Evolutionary conservation across 1,140 invertebrate genomes (phyloP).

Genomic region (Trinorchestia longiramus): DNA sequence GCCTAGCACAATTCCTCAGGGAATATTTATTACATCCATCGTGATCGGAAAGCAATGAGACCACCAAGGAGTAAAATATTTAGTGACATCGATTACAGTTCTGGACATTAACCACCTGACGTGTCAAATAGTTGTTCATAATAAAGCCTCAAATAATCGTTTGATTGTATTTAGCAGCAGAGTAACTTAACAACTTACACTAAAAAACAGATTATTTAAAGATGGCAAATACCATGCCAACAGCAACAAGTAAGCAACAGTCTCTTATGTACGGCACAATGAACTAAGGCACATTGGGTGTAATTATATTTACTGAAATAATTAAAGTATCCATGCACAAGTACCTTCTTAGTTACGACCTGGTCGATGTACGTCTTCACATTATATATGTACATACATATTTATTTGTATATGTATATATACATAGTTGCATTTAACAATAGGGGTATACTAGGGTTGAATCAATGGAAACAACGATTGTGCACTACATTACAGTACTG

Average conservation of each 20-base stretch:
- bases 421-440: no score
- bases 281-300: no score
- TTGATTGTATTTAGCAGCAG: not conserved
- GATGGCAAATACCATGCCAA: not conserved
- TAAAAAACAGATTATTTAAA: not conserved
- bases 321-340: no score
- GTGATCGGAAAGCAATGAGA: not conserved
- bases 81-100: not conserved
- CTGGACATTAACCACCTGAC: not conserved
- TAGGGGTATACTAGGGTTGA: no score
- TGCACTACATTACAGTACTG: no score
- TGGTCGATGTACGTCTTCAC: no score
- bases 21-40: not conserved
- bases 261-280: no score
- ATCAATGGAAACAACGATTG: no score
- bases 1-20: not conserved
- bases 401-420: no score
- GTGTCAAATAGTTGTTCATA: not conserved
- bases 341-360: no score
- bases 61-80: not conserved
- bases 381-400: no score
- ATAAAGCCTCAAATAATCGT: not conserved
- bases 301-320: no score
- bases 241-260: not conserved
- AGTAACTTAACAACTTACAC: not conserved